Conservation (phyloP, 2,797 vertebrate genomes). For the Mastacembelus armatus region DNA sequence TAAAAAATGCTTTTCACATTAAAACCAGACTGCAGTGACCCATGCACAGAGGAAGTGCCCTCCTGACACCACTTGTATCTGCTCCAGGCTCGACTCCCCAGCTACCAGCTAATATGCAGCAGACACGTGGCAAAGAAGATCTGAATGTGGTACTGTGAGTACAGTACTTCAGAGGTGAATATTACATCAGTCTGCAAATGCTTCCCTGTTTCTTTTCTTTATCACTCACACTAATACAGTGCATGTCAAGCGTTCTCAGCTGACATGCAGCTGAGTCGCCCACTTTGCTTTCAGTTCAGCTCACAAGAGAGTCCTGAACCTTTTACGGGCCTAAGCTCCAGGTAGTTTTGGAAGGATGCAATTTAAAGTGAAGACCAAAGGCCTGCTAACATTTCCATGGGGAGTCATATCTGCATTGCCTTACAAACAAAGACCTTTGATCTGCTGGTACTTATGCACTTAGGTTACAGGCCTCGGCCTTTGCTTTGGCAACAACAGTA, state of each 20-base stretch:
- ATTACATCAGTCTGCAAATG: too few species aligned
- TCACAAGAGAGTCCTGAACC: constrained; percentile 24
- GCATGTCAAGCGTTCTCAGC: not conserved
- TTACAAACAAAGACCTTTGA: constrained; percentile 12
- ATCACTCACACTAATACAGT: constrained; percentile 45
- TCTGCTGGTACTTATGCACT: constrained; percentile 47
- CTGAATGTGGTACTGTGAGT: not conserved
- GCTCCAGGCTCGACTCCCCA: constrained; percentile 12
- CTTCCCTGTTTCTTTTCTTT: constrained; percentile 31
- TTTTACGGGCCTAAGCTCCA: constrained; percentile 17
- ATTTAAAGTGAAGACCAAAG: constrained; percentile 28
- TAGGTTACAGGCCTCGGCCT: constrained; percentile 44
- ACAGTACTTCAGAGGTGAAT: too few species aligned
- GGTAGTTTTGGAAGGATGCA: constrained; percentile 32
- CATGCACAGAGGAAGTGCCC: constrained; percentile 40
- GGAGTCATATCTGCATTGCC: constrained; percentile 54
- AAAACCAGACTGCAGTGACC: constrained; percentile 21
- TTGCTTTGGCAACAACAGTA: constrained; percentile 31
- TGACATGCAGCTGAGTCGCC: constrained; percentile 26
- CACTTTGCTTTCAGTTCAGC: constrained; percentile 33
- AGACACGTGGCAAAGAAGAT: constrained; percentile 73
- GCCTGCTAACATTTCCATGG: not conserved
- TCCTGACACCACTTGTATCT: constrained; percentile 43
- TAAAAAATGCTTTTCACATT: constrained; percentile 31
- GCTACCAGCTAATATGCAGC: constrained; percentile 23